These are phyloP conservation scores for Sula dactylatra DNA, from an alignment of 2,113 vertebrate species.

Conservation along the genomic window DNA sequence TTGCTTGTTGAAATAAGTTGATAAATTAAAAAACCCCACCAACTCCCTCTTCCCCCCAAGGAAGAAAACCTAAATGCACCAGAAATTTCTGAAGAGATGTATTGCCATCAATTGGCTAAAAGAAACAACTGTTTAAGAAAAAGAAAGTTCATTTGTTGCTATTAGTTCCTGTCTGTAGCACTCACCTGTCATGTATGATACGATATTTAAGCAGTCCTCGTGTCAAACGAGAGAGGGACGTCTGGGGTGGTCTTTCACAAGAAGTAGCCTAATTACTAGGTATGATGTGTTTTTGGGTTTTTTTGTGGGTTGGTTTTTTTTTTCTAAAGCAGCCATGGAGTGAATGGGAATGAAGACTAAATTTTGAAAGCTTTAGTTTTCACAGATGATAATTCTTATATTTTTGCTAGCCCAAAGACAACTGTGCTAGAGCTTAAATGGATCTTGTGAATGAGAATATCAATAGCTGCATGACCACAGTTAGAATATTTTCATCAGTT, in stretches of 20 bases:
- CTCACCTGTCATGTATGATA: not conserved
- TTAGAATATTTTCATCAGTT: slow-evolving; percentile 8
- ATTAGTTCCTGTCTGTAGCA: not conserved
- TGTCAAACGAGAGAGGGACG: not conserved
- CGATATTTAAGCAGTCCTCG: not conserved
- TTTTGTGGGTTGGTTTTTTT: not conserved
- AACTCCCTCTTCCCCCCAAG: accelerated
- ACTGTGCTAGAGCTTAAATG: not conserved
- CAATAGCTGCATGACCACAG: not conserved
- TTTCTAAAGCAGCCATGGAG: not conserved
- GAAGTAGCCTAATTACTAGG: not conserved
- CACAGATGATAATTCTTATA: not conserved
- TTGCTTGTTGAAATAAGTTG: not conserved
- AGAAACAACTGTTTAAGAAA: too few relatives aligned
- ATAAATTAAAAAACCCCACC: not conserved
- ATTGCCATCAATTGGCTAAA: not conserved
- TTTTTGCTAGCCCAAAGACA: not conserved
- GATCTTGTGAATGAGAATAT: not conserved
- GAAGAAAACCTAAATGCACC: not conserved
- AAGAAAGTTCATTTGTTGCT: not conserved
- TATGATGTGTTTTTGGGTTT: not conserved
- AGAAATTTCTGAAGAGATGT: not conserved
- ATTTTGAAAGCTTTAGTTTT: not conserved
- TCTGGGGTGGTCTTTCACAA: not conserved
- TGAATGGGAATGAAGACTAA: not conserved